Conservation (phyloP, 2,113 vertebrate genomes). For the Corydoras maculifer region DNA sequence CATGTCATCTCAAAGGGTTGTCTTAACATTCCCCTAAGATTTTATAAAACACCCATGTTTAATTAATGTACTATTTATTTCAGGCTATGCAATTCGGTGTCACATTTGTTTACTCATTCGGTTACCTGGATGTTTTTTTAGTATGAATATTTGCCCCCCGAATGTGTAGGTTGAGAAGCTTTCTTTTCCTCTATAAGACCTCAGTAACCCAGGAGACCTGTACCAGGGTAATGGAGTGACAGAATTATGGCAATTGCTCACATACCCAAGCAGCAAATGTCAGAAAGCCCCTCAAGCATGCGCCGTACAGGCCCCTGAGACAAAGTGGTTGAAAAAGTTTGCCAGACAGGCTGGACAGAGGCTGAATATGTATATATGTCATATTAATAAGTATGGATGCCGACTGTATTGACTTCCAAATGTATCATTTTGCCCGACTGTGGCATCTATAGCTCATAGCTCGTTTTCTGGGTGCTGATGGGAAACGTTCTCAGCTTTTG, state of each 20-base stretch:
- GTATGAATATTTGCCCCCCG: too few relatives aligned
- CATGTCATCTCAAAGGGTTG: too few relatives aligned
- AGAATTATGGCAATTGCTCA: slow-evolving; percentile 33
- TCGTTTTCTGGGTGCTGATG: slow-evolving; percentile 20
- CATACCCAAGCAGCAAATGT: slow-evolving; percentile 33
- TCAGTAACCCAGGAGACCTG: slow-evolving; percentile 24
- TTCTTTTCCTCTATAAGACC: slow-evolving; percentile 21
- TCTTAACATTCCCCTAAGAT: too few relatives aligned
- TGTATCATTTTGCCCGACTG: slow-evolving; percentile 1
- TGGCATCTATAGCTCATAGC: slow-evolving; percentile 8
- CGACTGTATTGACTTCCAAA: slow-evolving; percentile 29
- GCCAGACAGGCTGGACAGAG: slow-evolving; percentile 10
- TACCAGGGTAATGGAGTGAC: slow-evolving; percentile 33
- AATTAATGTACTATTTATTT: too few relatives aligned
- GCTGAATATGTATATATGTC: slow-evolving; percentile 32
- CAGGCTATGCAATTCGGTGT: too few relatives aligned
- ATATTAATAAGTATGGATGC: slow-evolving; percentile 32
- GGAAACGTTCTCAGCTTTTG: slow-evolving; percentile 16
- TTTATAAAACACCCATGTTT: too few relatives aligned
- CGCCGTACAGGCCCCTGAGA: slow-evolving; percentile 20
- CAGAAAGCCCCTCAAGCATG: slow-evolving; percentile 36
- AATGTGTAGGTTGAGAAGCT: not conserved
- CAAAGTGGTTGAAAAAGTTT: slow-evolving; percentile 30
- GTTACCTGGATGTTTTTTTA: too few relatives aligned
- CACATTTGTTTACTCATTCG: too few relatives aligned